Conservation (phyloP, 92 coral and sea anemone species). For the Porites divaricata region DNA sequence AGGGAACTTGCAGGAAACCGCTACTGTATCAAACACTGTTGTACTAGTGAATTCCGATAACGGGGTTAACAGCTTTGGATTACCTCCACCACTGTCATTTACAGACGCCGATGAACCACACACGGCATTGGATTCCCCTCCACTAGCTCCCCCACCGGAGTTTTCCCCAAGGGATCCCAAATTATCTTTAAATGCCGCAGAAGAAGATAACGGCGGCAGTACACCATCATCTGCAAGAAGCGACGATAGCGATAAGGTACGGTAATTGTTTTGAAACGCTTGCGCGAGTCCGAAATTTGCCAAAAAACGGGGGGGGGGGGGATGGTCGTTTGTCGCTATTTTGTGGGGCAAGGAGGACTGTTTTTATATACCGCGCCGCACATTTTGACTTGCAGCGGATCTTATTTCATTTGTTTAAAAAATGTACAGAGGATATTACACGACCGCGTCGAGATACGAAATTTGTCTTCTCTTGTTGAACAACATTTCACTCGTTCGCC, state of each 20-base stretch:
- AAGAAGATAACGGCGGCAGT: background rate
- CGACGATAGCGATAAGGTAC: constrained; percentile 32
- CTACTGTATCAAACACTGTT: background rate
- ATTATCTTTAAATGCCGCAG: background rate
- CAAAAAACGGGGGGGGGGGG: background rate
- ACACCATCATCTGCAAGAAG: constrained; percentile 29
- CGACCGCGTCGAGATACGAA: too few species aligned
- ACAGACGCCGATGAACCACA: constrained; percentile 47
- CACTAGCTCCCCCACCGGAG: constrained; percentile 90
- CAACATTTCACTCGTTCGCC: background rate
- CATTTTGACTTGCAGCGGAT: too few species aligned
- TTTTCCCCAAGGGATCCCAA: constrained; percentile 50
- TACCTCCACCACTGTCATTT: constrained; percentile 76
- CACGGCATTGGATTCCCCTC: constrained; percentile 57
- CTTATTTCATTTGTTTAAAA: background rate
- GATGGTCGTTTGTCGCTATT: too few species aligned
- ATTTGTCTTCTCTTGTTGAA: too few species aligned
- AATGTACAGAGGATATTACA: too few species aligned
- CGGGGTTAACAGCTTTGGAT: constrained; percentile 19
- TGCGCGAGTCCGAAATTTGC: background rate
- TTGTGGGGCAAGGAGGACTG: too few species aligned
- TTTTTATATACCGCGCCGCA: too few species aligned
- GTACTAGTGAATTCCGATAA: background rate
- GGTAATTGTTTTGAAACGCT: background rate
- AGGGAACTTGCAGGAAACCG: background rate